Base-by-base conservation (phyloP, 2,113 vertebrate genomes). In the Cercocebus atys region DNA sequence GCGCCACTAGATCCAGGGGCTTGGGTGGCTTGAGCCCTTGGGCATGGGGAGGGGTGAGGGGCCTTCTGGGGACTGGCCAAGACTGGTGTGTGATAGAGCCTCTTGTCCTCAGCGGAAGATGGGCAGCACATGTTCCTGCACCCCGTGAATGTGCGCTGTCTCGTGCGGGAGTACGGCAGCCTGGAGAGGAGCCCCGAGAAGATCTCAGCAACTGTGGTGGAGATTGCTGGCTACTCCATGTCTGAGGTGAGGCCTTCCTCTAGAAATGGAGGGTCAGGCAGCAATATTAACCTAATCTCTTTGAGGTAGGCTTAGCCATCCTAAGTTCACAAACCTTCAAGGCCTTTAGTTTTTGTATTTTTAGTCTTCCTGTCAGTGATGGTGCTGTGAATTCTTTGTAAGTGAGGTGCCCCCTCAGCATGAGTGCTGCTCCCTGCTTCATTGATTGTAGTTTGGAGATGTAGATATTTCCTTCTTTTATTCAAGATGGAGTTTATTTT, bases 111-210 rank as follows among this genome's bases (percentile, higher is more conserved):
- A 99, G 99, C 99, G 93, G 99, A 99, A 47, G 99, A 99, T 43
- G 99, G 99, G n/a, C 99, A 99, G 97, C 99, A 99, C 98, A 99
- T 99, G 99, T 99, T 99, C 97, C 99, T 99, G 96, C 99, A 99
- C 98, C 99, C 99, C 0, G 99, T 99, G 98, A 99, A 99, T 0
- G 99, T 99, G 79, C 99, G 99, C 90, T 99, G 99, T 97, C 99
- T 99, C 1, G 97, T 99, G 97, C 99, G 99, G 55, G 99, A 99
- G 81, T 99, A 99, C 0, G 99, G 99, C 98, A 99, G 99, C 98
- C 98, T 99, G 98, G 99, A 99, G 98, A 99, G 98, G 97, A 99
- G 99, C 94, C 99, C 99, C 0, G 99, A 99, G 97, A 99, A 99
- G 96, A 99, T 99, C 98, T 99, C 99, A 2, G 99, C 99, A 38